These are phyloP conservation scores for Hephaestus fuliginosus DNA, from an alignment of 2,797 vertebrate species.

Conservation along the genomic window DNA sequence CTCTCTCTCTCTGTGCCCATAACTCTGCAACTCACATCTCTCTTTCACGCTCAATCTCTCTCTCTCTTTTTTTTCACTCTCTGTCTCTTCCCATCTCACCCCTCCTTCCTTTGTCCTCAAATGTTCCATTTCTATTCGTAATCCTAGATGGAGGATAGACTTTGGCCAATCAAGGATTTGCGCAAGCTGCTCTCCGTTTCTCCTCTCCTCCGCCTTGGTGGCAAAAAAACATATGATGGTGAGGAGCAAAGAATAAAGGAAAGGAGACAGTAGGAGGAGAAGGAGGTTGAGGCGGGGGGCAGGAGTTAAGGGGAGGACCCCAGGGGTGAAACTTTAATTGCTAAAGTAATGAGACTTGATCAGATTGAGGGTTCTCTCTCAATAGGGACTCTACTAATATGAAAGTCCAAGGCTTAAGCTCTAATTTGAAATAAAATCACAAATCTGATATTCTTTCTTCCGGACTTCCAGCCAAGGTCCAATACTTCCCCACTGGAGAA, in stretches of 20 bases:
- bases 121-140: conserved; percentile 83
- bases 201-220: conserved; percentile 59
- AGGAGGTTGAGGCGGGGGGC: conserved; percentile 46
- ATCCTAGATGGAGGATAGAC: conserved; percentile 82
- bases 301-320: conserved; percentile 68
- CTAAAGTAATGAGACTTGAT: conserved; percentile 88
- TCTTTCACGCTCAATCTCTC: conserved; percentile 54
- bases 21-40: conserved; percentile 74
- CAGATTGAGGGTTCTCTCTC: conserved; percentile 82
- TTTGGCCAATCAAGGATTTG: conserved; percentile 86
- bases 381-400: conserved; percentile 83
- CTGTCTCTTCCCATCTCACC: conserved; percentile 60
- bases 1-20: conserved; percentile 65
- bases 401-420: conserved; percentile 85
- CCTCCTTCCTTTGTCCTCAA: conserved; percentile 79
- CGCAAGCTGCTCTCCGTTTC: conserved; percentile 70
- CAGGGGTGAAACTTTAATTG: conserved; percentile 85
- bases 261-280: conserved; percentile 31
- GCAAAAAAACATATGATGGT: conserved; percentile 71
- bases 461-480: conserved; percentile 71
- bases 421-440: conserved; percentile 84
- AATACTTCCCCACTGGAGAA: conserved; percentile 66
- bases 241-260: conserved; percentile 60
- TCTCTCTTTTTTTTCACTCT: conserved; percentile 16
- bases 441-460: conserved; percentile 85